These are phyloP conservation scores for Tipula confusa DNA, from an alignment of 2,888 invertebrate species.

Conservation along the genomic window DNA sequence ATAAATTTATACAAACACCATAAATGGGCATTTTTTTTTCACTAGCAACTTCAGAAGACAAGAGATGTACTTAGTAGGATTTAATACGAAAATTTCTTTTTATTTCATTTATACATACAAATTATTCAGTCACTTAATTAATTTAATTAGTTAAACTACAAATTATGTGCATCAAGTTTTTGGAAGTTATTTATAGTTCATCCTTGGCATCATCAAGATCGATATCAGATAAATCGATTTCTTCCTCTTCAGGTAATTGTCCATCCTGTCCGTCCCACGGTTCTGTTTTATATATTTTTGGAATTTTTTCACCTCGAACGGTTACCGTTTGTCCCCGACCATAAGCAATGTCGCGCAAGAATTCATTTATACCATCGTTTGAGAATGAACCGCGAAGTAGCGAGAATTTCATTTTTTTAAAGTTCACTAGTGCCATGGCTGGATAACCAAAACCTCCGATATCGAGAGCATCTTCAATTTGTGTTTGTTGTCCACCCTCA, in stretches of 20 bases:
- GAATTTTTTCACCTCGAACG: conserved; percentile 75
- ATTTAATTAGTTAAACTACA: neutral
- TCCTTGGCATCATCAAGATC: conserved; percentile 78
- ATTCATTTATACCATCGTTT: conserved; percentile 91
- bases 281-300: conserved; percentile 61
- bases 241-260: conserved; percentile 77
- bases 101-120: conserved; percentile 12
- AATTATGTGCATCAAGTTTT: neutral
- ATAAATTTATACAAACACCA: too few species aligned
- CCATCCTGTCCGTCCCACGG: conserved; percentile 97
- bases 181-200: conserved; percentile 57
- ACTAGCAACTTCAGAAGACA: neutral
- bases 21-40: neutral
- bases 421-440: conserved; percentile 94
- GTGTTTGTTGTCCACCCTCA: conserved; percentile 81
- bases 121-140: neutral
- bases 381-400: conserved; percentile 91
- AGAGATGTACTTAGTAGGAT: neutral
- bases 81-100: neutral
- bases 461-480: conserved; percentile 83
- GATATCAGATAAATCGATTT: conserved; percentile 87
- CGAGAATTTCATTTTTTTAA: conserved; percentile 95
- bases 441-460: conserved; percentile 99
- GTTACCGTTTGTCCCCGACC: conserved; percentile 90
- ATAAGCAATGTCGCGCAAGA: conserved; percentile 85